Percentiles rank a stretch among this genome's conserved stretches.
Evolutionary conservation across 2,113 vertebrate species (phyloP).

Genomic region (Barnardius zonarius): DNA sequence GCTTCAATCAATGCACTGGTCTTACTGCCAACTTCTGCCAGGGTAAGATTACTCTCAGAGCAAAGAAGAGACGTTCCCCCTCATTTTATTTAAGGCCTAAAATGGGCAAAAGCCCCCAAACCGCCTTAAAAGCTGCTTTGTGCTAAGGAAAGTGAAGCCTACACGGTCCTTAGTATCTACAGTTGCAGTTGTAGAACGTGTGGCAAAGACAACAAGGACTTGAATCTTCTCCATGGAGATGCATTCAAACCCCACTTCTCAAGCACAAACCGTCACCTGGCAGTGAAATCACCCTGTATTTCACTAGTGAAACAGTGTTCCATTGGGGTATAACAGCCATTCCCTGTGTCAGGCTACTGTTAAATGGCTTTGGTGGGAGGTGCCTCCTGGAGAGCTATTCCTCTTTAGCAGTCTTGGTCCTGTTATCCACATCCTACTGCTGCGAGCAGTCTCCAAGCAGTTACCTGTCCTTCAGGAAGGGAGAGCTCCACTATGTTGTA

Average conservation of each 20-base stretch:
- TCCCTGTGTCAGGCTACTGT: background rate
- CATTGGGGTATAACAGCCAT: background rate
- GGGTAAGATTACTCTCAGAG: background rate
- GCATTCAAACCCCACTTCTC: background rate
- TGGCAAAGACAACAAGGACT: background rate
- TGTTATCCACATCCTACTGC: background rate
- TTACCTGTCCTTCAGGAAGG: slow-evolving; percentile 86
- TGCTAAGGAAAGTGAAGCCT: background rate
- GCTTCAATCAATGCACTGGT: accelerated
- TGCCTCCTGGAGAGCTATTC: background rate
- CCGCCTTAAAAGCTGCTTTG: background rate
- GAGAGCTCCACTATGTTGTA: slow-evolving; percentile 74
- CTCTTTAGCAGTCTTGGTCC: background rate
- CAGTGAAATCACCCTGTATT: background rate
- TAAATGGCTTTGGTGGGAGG: background rate
- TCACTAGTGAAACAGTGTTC: background rate
- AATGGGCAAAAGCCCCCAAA: background rate
- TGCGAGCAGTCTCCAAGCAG: background rate
- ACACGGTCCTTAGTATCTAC: accelerated
- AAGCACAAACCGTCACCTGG: background rate
- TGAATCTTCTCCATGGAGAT: background rate
- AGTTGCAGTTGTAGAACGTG: background rate
- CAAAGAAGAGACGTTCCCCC: background rate
- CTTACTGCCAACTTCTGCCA: background rate
- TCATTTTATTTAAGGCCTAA: background rate